Base-by-base conservation (phyloP, 1,140 invertebrate genomes). In the Trissolcus basalis region DNA sequence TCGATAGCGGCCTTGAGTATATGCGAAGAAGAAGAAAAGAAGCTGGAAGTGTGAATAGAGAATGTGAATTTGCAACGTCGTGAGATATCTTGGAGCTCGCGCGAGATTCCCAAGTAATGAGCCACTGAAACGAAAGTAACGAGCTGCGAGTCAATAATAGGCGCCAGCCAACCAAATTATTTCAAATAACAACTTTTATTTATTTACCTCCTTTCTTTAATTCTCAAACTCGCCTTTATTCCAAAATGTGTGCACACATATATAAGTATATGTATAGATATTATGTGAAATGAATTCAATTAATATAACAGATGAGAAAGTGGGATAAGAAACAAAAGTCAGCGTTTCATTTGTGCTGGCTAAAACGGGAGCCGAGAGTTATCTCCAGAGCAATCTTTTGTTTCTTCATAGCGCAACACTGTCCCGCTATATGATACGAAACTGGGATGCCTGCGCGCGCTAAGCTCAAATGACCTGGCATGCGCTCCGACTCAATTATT, bases 301-400 rank as follows among this genome's bases (percentile, higher is more conserved):
- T 69, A 54, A 54, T 60, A 49, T 48, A 43, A 39, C 43, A 35
- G 49, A 60, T 60, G 65, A 55, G 55, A 73, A 67, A 60, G 55
- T 59, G 13, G 53, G 60, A 59, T 51, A 39, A n/a, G 36, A 54
- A 27, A 51, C 39, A 14, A 9, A 36, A 35, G 50, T 59, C 43
- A 9, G 11, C 7, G 45, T 44, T 47, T 41, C 39, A 63, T 19
- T 64, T 58, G 32, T 61, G 60, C 15, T 60, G 36, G 44, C 43
- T 76, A 51, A 61, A 64, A 71, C 72, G 72, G 68, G 61, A 71
- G 69, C 60, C 49, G 43, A 67, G 19, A 3, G 39, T 58, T 82
- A 80, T 76, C 80, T 35, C 54, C 49, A 45, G 61, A 79, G 79
- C 59, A 44, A 83, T 83, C 82, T 72, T 72, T 81, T 65, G 67